These are phyloP conservation scores for Rhagonycha fulva DNA, from an alignment of 2,888 invertebrate species.

Conservation along the genomic window DNA sequence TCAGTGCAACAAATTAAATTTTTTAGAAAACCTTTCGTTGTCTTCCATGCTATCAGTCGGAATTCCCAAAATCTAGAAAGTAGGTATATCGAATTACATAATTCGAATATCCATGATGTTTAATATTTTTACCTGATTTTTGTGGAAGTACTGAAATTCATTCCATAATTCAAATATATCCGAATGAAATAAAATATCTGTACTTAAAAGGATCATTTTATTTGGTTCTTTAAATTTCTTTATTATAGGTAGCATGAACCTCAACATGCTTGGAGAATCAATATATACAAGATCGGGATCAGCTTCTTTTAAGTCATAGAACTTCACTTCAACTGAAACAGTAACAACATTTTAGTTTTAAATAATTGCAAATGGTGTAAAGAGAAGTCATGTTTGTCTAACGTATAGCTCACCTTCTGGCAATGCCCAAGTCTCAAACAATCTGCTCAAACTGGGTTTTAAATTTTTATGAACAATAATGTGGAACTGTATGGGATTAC, in stretches of 20 bases:
- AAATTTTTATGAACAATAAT: neutral
- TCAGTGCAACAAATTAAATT: neutral
- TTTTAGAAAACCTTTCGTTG: neutral
- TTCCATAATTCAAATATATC: conserved; percentile 83
- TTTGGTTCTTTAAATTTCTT: conserved; percentile 56
- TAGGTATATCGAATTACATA: no score
- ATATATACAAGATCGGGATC: neutral
- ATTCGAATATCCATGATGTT: no score
- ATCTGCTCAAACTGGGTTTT: neutral
- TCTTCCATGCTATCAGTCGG: conserved; percentile 71
- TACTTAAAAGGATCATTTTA: conserved; percentile 82
- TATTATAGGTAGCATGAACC: neutral
- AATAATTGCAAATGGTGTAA: neutral
- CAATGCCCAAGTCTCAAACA: neutral
- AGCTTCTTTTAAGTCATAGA: neutral
- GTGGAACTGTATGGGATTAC: neutral
- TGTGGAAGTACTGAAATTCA: conserved; percentile 72
- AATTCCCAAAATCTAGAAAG: conserved; percentile 73
- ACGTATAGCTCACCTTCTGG: neutral
- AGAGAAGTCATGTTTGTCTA: neutral
- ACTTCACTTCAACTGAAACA: neutral
- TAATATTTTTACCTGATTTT: conserved; percentile 63
- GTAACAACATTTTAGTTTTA: neutral
- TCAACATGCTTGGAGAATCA: neutral
- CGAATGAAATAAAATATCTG: conserved; percentile 81